Percentiles rank a stretch among this genome's conserved stretches.
Conservation (phyloP, 2,888 invertebrate species). For the Ectemnius continuus region DNA sequence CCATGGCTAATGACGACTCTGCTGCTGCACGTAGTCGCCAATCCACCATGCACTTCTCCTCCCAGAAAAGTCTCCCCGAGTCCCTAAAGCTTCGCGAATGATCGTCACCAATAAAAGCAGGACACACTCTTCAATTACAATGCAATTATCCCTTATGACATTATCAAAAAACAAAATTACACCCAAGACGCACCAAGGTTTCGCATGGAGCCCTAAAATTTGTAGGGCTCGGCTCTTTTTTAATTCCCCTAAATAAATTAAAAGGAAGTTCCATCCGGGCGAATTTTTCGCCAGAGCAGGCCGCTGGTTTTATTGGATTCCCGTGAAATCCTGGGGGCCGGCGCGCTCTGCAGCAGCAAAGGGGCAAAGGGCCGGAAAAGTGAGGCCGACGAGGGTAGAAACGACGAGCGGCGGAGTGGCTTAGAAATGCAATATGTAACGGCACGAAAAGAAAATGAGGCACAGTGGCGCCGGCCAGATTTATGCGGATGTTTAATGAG, state of each 20-base stretch:
- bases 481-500: constrained; percentile 56
- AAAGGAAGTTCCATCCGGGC: too few species aligned
- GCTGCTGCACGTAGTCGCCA: not conserved
- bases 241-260: too few species aligned
- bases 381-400: not conserved
- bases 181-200: too few species aligned
- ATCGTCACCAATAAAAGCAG: too few species aligned
- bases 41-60: not conserved
- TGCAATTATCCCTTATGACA: too few species aligned
- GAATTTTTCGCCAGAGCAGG: too few species aligned
- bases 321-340: too few species aligned
- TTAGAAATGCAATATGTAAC: constrained; percentile 21
- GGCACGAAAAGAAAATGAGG: constrained; percentile 6
- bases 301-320: too few species aligned
- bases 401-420: not conserved
- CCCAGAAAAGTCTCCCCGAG: not conserved
- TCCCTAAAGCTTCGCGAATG: not conserved
- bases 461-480: constrained; percentile 24
- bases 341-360: constrained; percentile 1
- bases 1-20: constrained; percentile 20
- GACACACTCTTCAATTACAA: too few species aligned
- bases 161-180: too few species aligned
- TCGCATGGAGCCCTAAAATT: too few species aligned
- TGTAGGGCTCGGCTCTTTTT: too few species aligned
- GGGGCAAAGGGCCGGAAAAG: constrained; percentile 15